phyloP scores from a whole-genome alignment of 92 coral and sea anemone species.

The Palythoa heliodiscus region DNA sequence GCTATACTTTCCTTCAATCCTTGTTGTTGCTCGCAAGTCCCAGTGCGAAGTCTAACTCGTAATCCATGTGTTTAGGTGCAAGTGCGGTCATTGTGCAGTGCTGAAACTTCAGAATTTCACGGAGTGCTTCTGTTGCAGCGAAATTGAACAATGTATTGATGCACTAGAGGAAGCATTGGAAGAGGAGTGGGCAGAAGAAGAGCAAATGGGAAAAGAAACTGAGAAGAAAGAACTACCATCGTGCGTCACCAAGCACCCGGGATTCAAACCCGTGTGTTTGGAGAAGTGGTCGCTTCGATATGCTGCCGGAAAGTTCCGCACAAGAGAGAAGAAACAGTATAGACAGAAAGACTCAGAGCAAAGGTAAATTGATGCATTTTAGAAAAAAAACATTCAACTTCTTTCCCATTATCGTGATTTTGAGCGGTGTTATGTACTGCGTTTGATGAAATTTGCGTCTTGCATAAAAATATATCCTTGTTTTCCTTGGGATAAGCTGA shows the following conservation, averaged over 20 bases:
- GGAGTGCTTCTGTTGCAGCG: conserved; percentile 29
- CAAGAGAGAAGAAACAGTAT: conserved; percentile 31
- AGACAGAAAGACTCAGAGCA: conserved; percentile 37
- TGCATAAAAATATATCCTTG: neutral
- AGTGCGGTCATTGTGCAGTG: conserved; percentile 33
- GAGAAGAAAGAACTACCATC: conserved; percentile 11
- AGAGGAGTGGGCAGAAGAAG: conserved; percentile 38
- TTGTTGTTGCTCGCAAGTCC: neutral
- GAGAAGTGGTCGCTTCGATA: conserved; percentile 37
- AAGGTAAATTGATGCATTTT: conserved; percentile 13
- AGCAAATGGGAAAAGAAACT: conserved; percentile 3
- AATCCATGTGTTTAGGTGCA: conserved; percentile 24
- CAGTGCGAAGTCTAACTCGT: neutral
- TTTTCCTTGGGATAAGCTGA: neutral
- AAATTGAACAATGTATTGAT: conserved; percentile 22
- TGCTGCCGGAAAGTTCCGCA: conserved; percentile 23
- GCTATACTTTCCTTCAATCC: conserved; percentile 18
- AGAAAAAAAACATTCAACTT: conserved; percentile 2
- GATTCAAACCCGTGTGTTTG: conserved; percentile 30
- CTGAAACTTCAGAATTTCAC: conserved; percentile 19
- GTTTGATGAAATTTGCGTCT: conserved; percentile 25
- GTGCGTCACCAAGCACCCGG: conserved; percentile 31
- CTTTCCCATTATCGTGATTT: conserved; percentile 10
- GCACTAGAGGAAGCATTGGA: conserved; percentile 31
- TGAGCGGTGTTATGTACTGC: conserved; percentile 23